Evolutionary conservation across 2,888 invertebrate genomes (phyloP), one percentile per base, ranked within the genome.

Genomic region (Caenorhabditis sulstoni): DNA sequence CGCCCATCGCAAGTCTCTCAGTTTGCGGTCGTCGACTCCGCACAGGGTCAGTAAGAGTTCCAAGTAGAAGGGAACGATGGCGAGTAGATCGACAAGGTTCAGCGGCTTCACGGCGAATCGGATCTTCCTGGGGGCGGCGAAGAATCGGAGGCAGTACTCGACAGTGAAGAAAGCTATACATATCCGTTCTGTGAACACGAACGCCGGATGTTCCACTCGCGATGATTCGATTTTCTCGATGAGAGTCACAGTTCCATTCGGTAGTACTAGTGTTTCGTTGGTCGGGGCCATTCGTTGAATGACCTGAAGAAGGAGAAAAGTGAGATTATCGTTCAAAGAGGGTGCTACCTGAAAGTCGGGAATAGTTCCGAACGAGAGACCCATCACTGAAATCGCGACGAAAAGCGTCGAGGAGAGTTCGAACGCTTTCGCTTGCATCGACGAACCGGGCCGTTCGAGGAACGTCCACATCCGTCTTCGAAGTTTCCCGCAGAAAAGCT

Each of bases 141-240:
- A 88, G 23, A 87, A 77, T 29, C 88, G 78, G 3, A 88, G 79
- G 61, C 85, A 83, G 73, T 88, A 88, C 61, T 89, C 88, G 52
- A 88, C 88, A 7, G 90, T 90, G 76, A 90, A 90, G 80, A 88
- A 90, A 50, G 88, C 88, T 35, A 90, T 90, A 76, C 90, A 90
- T 70, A 89, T 87, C 79, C 89, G 71, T 77, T 89, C 89, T 1
- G 89, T 90, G 68, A 90, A 90, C n/a, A 90, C 89, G 74, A 89
- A 89, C 11, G 88, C 86, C 5, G 89, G 87, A 66, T 89, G 89
- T 79, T 89, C 89, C 12, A 89, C 88, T 73, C 86, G 73, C 85
- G 87, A 87, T 55, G 85, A 81, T 67, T 89, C 88, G 7, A 89
- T 81, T 59, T 87, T 86, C 65, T 86, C 85, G 11, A 87, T 81